Conservation (phyloP, 2,113 vertebrate species). For the Cyanocitta stelleri region DNA sequence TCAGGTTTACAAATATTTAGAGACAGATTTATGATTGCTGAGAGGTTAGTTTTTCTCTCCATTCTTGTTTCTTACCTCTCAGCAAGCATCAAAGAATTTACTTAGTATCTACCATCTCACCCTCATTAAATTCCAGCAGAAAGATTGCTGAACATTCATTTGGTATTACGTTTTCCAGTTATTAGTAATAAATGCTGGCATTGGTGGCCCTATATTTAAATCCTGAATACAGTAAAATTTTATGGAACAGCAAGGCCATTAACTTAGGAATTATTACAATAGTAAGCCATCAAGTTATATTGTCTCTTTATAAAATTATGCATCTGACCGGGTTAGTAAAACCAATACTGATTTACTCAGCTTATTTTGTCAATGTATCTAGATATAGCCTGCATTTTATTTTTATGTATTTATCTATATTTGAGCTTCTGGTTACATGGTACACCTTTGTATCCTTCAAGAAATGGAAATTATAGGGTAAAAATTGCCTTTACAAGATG, state of each 20-base stretch:
- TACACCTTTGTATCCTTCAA: neutral
- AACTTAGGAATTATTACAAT: neutral
- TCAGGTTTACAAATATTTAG: neutral
- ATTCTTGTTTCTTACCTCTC: neutral
- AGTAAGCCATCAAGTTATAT: neutral
- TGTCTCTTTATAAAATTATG: neutral
- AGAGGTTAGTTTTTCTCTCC: neutral
- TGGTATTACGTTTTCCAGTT: neutral
- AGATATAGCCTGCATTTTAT: neutral
- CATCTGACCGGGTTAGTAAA: neutral
- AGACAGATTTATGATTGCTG: neutral
- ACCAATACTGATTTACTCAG: neutral
- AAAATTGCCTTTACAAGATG: neutral
- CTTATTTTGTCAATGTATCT: neutral
- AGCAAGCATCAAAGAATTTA: neutral
- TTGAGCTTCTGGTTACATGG: neutral
- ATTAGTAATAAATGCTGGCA: neutral
- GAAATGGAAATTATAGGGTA: neutral
- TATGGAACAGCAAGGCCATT: neutral
- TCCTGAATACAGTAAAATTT: neutral
- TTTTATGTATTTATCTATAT: neutral
- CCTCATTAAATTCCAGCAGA: neutral
- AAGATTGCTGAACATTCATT: neutral
- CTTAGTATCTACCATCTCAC: neutral
- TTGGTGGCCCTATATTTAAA: neutral